phyloP scores from a whole-genome alignment of 1,140 invertebrate species.

The Drosophila mayri region DNA sequence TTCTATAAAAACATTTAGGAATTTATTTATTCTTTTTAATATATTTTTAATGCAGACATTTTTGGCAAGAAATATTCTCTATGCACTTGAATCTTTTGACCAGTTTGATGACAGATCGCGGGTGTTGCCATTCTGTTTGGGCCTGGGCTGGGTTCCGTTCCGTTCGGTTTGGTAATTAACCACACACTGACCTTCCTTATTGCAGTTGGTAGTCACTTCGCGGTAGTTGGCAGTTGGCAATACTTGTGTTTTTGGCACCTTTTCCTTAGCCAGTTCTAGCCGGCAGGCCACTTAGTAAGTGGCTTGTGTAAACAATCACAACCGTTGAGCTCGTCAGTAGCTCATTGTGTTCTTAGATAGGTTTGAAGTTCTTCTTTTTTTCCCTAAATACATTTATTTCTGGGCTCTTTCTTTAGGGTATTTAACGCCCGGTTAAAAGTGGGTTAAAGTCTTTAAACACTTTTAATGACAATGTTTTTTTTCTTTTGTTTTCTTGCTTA shows the following conservation, averaged over 20 bases:
- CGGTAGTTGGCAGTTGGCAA: constrained; percentile 24
- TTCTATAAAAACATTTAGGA: not conserved
- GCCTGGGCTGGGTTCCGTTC: constrained; percentile 15
- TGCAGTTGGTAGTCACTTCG: constrained; percentile 32
- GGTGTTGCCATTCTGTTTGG: constrained; percentile 25
- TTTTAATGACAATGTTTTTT: constrained; percentile 9
- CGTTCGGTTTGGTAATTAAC: constrained; percentile 67
- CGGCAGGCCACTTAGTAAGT: constrained; percentile 39
- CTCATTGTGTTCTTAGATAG: constrained; percentile 44
- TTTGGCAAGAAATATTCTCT: not conserved
- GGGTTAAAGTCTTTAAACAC: constrained; percentile 49
- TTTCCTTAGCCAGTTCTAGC: constrained; percentile 24
- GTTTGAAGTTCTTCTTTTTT: constrained; percentile 13
- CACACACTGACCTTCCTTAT: constrained; percentile 67
- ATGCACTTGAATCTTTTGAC: constrained; percentile 1
- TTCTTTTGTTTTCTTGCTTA: not conserved
- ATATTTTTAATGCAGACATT: too few species aligned
- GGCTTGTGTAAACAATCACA: constrained; percentile 53
- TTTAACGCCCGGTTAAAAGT: constrained; percentile 50
- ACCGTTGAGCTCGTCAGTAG: constrained; percentile 49
- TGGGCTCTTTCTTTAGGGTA: constrained; percentile 10
- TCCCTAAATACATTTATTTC: constrained; percentile 20
- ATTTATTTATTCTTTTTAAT: too few species aligned
- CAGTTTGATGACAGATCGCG: constrained; percentile 15
- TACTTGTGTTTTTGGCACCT: constrained; percentile 40